phyloP scores from a whole-genome alignment of 2,888 invertebrate species.

The Neoitamus cyanurus region DNA sequence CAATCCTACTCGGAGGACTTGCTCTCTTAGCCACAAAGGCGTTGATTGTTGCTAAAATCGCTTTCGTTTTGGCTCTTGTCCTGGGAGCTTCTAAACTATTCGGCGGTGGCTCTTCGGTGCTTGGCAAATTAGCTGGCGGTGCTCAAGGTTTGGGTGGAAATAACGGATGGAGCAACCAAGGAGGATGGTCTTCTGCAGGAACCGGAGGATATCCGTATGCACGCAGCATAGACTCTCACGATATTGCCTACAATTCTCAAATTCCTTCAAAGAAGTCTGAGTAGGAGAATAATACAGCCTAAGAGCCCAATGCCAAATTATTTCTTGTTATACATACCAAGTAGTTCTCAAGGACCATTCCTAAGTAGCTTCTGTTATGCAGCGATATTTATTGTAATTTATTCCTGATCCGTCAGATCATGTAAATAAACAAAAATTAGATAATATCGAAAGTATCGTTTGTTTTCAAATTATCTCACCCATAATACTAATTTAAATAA shows the following conservation, averaged over 20 bases:
- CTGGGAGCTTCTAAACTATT: slow-evolving; percentile 77
- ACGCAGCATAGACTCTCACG: slow-evolving; percentile 72
- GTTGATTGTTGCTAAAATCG: slow-evolving; percentile 80
- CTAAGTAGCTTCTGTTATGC: slow-evolving; percentile 1
- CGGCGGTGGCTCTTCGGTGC: slow-evolving; percentile 64
- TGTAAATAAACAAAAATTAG: not conserved
- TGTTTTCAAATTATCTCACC: not conserved
- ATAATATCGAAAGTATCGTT: not conserved
- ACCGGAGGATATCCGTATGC: slow-evolving; percentile 68
- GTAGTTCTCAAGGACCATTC: not conserved
- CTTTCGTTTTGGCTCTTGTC: slow-evolving; percentile 78
- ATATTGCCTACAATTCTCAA: slow-evolving; percentile 79
- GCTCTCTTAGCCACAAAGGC: slow-evolving; percentile 82
- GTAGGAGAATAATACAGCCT: slow-evolving; percentile 30
- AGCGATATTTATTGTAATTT: not conserved
- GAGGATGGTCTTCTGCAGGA: slow-evolving; percentile 54
- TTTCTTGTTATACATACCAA: not conserved
- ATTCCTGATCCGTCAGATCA: not conserved
- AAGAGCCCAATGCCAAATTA: not conserved
- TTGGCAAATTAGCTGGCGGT: slow-evolving; percentile 60
- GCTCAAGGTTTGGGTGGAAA: slow-evolving; percentile 36
- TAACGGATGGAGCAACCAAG: slow-evolving; percentile 53
- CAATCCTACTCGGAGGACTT: slow-evolving; percentile 77
- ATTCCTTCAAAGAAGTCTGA: slow-evolving; percentile 59
- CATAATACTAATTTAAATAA: too few relatives aligned